These are phyloP conservation scores for Acanthacorydalis orientalis DNA, from an alignment of 2,888 invertebrate genomes.

Conservation along the genomic window DNA sequence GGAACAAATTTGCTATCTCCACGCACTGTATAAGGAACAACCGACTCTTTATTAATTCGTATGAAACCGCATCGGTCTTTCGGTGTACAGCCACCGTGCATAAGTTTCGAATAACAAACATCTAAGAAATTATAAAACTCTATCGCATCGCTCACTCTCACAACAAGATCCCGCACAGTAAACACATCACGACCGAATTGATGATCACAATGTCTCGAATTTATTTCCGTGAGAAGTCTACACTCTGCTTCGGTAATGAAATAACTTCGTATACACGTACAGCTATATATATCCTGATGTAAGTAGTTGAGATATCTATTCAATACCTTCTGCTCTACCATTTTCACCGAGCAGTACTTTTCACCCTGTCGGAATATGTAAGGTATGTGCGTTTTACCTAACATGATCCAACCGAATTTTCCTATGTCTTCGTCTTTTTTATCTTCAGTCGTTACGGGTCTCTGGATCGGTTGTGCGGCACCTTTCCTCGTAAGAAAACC, in stretches of 20 bases:
- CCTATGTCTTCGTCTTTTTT: conserved; percentile 61
- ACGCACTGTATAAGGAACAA: conserved; percentile 80
- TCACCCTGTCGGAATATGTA: conserved; percentile 71
- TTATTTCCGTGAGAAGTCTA: conserved; percentile 80
- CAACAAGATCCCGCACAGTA: conserved; percentile 77
- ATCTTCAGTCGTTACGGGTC: conserved; percentile 24
- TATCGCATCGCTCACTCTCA: conserved; percentile 70
- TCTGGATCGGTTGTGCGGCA: conserved; percentile 23
- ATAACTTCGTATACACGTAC: conserved; percentile 82
- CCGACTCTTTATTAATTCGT: conserved; percentile 81
- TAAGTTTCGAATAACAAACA: conserved; percentile 71
- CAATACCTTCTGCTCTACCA: conserved; percentile 80
- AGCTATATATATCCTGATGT: conserved; percentile 79
- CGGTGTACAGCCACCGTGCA: conserved; percentile 48
- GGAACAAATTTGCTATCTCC: conserved; percentile 78
- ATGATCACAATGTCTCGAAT: conserved; percentile 77
- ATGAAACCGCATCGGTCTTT: conserved; percentile 81
- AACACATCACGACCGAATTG: conserved; percentile 81
- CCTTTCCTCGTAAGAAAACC: conserved; percentile 12
- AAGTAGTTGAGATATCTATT: conserved; percentile 78
- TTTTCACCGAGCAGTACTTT: conserved; percentile 83
- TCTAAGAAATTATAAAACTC: conserved; percentile 84
- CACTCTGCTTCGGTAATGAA: conserved; percentile 86
- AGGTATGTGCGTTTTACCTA: conserved; percentile 75
- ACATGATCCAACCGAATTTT: conserved; percentile 80